phyloP scores from a whole-genome alignment of 1,140 invertebrate genomes.

The Cecropterus lyciades region DNA sequence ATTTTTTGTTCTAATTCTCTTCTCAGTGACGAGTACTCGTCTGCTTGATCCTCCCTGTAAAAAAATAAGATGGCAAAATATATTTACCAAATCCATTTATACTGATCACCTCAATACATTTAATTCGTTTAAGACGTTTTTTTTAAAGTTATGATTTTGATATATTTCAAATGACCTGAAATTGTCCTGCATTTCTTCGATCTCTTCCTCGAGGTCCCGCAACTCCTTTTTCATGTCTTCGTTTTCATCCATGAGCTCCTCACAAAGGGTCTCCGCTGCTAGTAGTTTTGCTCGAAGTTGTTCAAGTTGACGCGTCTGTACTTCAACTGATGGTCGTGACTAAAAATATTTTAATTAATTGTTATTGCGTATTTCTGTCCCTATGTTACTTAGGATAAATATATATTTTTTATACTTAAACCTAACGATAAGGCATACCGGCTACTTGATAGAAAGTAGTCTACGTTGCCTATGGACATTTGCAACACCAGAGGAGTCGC shows the following conservation, averaged over 20 bases:
- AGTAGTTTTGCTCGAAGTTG: conserved; percentile 92
- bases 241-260: conserved; percentile 98
- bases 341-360: conserved; percentile 43
- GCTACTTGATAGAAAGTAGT: too few species aligned
- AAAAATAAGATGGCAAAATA: background rate
- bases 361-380: background rate
- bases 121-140: too few species aligned
- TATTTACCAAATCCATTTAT: too few species aligned
- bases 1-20: conserved; percentile 97
- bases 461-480: too few species aligned
- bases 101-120: too few species aligned
- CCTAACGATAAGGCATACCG: too few species aligned
- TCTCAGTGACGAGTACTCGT: conserved; percentile 97
- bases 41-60: conserved; percentile 96
- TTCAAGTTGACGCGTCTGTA: conserved; percentile 85
- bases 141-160: too few species aligned
- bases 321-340: conserved; percentile 82
- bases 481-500: too few species aligned
- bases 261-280: conserved; percentile 94
- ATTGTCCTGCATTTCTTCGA: conserved; percentile 99
- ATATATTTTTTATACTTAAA: too few species aligned
- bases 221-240: conserved; percentile 97
- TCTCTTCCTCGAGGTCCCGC: conserved; percentile 96
- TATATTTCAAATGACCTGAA: conserved; percentile 86
- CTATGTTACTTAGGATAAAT: too few species aligned